Evolutionary conservation across 2,888 invertebrate species (phyloP), one percentile per base, ranked within the genome.

Genomic region (Drosophila prolongata): DNA sequence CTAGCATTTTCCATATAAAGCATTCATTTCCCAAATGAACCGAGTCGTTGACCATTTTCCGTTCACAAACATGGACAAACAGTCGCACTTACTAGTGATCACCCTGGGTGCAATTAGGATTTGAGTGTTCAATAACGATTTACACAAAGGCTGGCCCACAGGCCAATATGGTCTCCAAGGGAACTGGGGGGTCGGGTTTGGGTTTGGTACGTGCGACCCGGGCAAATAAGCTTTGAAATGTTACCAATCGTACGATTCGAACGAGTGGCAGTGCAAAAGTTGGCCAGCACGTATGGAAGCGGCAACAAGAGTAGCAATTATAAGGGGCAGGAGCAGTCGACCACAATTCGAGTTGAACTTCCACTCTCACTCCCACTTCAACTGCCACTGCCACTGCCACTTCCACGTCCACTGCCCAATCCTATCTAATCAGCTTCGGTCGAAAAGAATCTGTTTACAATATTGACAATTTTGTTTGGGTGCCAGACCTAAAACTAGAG

Each of bases 81-180:
- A 58, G 65, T 42, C 38, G 54, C 52, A 69, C 64, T 76, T 76
- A 59, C 78, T 71, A 81, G 84, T 65, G 62, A 68, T 49, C 79
- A 85, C 75, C 85, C 60, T 59, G 84, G 87, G 87, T 83, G 75
- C 86, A 85, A 85, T 87, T 87, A 64, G 46, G 80, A 80, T 82
- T 82, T 79, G 70, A 75, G 82, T 80, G 77, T 87, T 82, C 85
- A 82, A 87, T 85, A 80, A 79, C 79, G 85, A 80, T 85, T 87
- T 76, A 75, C 75, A 77, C 77, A 76, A 76, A 58, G 13, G 43
- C 47, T 27, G 54, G 42, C 40, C 38, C 42, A 30, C 35, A 43
- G n/a, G 19, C 34, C 14, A 49, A 10, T 24, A 6, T 8, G 53
- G 54, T 38, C 54, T 52, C 69, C 35, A 35, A 24, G 53, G 46